phyloP scores from a whole-genome alignment of 2,888 invertebrate species.

The Auanema sp. region DNA sequence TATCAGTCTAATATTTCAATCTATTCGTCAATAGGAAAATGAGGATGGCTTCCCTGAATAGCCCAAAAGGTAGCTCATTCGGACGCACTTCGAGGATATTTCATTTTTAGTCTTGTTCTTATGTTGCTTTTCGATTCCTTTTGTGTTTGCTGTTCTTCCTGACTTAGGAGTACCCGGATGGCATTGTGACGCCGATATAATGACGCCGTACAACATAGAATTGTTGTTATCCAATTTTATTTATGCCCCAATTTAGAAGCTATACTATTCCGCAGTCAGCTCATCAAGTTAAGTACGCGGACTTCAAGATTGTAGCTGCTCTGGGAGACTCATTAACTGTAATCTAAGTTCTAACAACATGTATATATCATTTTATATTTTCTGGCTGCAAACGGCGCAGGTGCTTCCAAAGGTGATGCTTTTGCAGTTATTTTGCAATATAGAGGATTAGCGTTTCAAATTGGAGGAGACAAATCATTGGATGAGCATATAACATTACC shows the following conservation, averaged over 20 bases:
- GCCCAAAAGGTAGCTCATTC: no score
- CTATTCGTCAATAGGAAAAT: no score
- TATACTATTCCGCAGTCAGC: slow-evolving; percentile 65
- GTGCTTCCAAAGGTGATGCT: slow-evolving; percentile 43
- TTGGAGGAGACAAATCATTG: slow-evolving; percentile 45
- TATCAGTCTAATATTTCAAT: no score
- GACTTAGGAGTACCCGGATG: slow-evolving; percentile 43
- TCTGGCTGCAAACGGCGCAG: slow-evolving; percentile 53
- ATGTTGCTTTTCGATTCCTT: no score
- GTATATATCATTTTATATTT: background rate
- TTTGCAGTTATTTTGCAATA: slow-evolving; percentile 50
- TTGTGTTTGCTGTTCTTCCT: slow-evolving; percentile 17
- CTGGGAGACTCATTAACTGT: slow-evolving; percentile 52
- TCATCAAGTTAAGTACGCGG: slow-evolving; percentile 43
- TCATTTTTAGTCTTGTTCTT: no score
- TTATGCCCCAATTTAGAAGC: slow-evolving; percentile 27
- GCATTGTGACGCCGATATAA: slow-evolving; percentile 20
- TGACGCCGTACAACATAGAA: no score
- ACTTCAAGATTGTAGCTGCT: slow-evolving; percentile 47
- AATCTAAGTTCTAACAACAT: no score
- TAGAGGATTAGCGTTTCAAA: slow-evolving; percentile 49
- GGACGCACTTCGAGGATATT: no score
- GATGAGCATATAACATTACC: slow-evolving; percentile 49
- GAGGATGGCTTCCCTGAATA: no score
- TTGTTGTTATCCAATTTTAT: no score